Conservation (phyloP, 2,888 invertebrate species). For the Trileptium ribeirensis region DNA sequence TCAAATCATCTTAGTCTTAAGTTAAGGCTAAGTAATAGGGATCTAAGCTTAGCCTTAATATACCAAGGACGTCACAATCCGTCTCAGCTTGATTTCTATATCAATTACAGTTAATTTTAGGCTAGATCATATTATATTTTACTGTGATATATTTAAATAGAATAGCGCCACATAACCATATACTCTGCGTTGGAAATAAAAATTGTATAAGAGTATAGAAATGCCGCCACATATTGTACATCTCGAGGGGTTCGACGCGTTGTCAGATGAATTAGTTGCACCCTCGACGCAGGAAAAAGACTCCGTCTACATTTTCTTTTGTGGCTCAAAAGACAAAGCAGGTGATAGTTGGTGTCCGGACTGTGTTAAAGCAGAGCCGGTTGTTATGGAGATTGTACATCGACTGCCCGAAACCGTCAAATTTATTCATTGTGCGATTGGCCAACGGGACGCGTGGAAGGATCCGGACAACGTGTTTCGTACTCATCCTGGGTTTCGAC, state of each 20-base stretch:
- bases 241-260: neutral
- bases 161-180: too few species aligned
- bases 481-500: neutral
- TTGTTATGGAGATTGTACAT: neutral
- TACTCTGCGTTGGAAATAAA: too few species aligned
- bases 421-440: slow-evolving; percentile 6
- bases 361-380: slow-evolving; percentile 15
- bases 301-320: slow-evolving; percentile 11
- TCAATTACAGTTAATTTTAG: too few species aligned
- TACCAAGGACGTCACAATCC: too few species aligned
- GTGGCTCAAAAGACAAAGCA: neutral
- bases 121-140: too few species aligned
- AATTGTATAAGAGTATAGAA: too few species aligned
- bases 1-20: too few species aligned
- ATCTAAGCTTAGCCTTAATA: too few species aligned
- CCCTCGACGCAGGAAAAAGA: neutral
- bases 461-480: neutral
- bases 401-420: neutral
- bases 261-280: neutral
- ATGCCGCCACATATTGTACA: neutral
- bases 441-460: neutral
- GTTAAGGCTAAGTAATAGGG: too few species aligned
- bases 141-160: too few species aligned
- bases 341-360: slow-evolving; percentile 19
- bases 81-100: too few species aligned